Evolutionary conservation across 1,140 invertebrate species (phyloP).

Genomic region (Rhopalosiphum padi): DNA sequence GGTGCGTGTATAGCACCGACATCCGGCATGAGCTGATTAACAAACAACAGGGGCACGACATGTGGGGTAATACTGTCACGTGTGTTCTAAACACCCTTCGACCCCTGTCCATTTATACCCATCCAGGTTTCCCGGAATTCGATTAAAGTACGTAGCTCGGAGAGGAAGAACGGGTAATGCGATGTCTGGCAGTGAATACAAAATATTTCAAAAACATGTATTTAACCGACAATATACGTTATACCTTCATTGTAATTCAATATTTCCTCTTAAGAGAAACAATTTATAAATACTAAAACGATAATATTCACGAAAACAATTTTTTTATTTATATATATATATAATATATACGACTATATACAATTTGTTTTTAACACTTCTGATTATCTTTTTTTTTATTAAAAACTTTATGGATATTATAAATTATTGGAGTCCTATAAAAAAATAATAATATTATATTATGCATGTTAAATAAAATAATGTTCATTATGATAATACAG

Average conservation of each 20-base stretch:
- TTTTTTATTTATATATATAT: no score
- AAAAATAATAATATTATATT: no score
- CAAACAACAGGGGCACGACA: background rate
- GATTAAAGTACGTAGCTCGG: conserved; percentile 28
- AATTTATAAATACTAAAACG: background rate
- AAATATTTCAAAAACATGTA: conserved; percentile 37
- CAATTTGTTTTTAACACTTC: no score
- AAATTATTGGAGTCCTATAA: no score
- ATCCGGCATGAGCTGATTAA: conserved; percentile 45
- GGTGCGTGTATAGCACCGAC: background rate
- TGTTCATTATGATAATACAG: no score
- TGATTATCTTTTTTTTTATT: no score
- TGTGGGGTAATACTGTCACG: background rate
- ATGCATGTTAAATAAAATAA: no score
- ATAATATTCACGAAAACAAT: background rate
- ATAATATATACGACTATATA: no score
- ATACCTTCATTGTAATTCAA: background rate
- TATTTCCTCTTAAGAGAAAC: background rate
- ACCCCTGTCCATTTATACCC: background rate
- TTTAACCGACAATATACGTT: conserved; percentile 11
- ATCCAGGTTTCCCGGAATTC: background rate
- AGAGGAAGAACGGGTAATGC: background rate
- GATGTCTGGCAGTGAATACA: conserved; percentile 25
- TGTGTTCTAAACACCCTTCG: background rate
- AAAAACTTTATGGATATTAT: no score